Evolutionary conservation across 1,140 invertebrate genomes (phyloP), one percentile per base, ranked within the genome.

Genomic region (Dreissena rostriformis): DNA sequence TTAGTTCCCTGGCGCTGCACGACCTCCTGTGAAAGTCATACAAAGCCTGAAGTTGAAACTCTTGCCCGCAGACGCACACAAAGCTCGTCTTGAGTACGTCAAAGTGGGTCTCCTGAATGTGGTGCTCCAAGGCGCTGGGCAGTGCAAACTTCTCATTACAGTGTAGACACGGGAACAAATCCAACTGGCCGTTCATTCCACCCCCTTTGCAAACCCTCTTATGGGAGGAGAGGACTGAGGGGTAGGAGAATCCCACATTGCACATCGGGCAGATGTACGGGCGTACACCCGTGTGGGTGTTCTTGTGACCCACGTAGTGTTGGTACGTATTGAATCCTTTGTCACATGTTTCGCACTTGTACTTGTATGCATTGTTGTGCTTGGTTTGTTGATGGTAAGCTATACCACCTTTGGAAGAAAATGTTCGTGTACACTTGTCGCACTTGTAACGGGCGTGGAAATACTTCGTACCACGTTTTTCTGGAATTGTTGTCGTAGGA

Each of bases 351-450:
- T 82, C 79, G 66, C 79, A 82, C 53, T 53, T 49, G 39, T 82
- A 82, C 49, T 82, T 82, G 29, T 73, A 82, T 4, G 70, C 67
- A 52, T 82, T 82, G n/a, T 82, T 82, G 52, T 82, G 79, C n/a
- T 73, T 82, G 5, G 79, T 82, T 49, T 82, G 68, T 29, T 73
- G 70, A 29, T 82, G 79, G 17, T 82, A 82, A 24, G 63, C 52
- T 26, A 82, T 73, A 10, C 79, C 79, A 24, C 79, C 79, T 55
- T 82, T 82, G 24, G 79, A 82, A 14, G 79, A 73, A 51, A 82
- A 82, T 19, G 68, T 73, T n/a, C 79, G 53, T 1, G 70, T 39
- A 63, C 79, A 82, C n/a, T 73, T 73, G 39, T 82, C 79, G 73
- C 79, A 82, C 49, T 73, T 73, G 53, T 82, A 82, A n/a, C 77